Conservation (phyloP, 2,888 invertebrate genomes). For the Amorpha juglandis region DNA sequence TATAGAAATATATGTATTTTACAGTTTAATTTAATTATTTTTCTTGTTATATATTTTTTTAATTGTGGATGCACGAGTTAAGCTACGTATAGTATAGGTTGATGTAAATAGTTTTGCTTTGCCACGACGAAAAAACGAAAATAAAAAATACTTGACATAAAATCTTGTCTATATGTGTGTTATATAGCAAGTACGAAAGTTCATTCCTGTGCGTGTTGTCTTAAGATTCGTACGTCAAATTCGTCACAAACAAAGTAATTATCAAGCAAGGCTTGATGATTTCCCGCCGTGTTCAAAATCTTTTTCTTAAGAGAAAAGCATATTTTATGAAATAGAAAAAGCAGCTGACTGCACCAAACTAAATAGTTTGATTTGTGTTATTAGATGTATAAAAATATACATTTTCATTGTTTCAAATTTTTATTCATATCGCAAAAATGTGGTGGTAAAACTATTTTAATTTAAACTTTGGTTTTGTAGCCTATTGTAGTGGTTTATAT, state of each 20-base stretch:
- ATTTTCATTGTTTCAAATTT: slow-evolving; percentile 27
- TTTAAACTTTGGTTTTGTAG: slow-evolving; percentile 50
- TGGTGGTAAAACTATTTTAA: slow-evolving; percentile 42
- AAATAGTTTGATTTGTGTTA: not conserved
- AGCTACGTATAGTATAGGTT: slow-evolving; percentile 65
- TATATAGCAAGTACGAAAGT: slow-evolving; percentile 31
- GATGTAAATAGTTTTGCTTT: slow-evolving; percentile 78
- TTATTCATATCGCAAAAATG: slow-evolving; percentile 34
- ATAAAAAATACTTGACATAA: slow-evolving; percentile 53
- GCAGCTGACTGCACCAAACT: slow-evolving; percentile 13
- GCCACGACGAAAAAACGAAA: slow-evolving; percentile 38
- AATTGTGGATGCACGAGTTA: slow-evolving; percentile 55
- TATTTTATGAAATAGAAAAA: slow-evolving; percentile 2
- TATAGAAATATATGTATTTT: slow-evolving; percentile 62
- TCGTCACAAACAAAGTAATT: slow-evolving; percentile 29
- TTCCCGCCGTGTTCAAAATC: not conserved
- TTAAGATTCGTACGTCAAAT: slow-evolving; percentile 30
- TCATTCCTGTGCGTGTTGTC: slow-evolving; percentile 16
- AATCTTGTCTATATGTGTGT: slow-evolving; percentile 36
- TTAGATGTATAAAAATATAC: slow-evolving; percentile 3
- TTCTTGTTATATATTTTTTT: slow-evolving; percentile 52
- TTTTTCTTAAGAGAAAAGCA: not conserved
- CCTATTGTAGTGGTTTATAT: slow-evolving; percentile 63
- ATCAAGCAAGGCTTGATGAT: slow-evolving; percentile 20
- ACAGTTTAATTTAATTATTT: slow-evolving; percentile 52